Evolutionary conservation across 2,113 vertebrate genomes (phyloP), one percentile per base, ranked within the genome.

Genomic region (Arenaria interpres): DNA sequence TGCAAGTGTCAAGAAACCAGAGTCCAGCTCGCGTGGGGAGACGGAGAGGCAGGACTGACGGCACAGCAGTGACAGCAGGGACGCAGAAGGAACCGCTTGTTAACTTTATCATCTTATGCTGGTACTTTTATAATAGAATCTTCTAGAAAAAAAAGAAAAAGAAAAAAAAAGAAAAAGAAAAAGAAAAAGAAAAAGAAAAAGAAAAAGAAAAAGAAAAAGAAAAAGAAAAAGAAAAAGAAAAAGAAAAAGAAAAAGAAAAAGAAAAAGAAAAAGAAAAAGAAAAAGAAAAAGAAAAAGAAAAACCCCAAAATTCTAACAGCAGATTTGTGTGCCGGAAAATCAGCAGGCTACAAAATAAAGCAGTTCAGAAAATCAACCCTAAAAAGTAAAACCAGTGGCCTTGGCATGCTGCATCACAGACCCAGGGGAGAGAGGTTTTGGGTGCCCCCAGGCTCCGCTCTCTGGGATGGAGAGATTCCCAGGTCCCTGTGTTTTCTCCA

Each of bases 1-100:
- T 14, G 18, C 23, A 19, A 51, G 37, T 0, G 2, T 8, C 54
- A 21, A n/a, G 54, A 54, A 81, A 30, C 24, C 69, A 9, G 2
- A 0, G 4, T 4, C 28, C 62, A 11, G 37, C 37, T 60, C 1
- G 0, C 5, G 20, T 0, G 1, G 12, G 64, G 37, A 50, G 57
- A 24, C 0, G 4, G 22, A 5, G 23, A 51, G 50, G 32, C 54
- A 6, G 18, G 32, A 32, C 25, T 8, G 50, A 7, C 0, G 4
- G 68, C 25, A 14, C 41, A 16, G 62, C 48, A 16, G 48, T 1
- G 2, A 3, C 28, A 2, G 33, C 1, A 4, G 15, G 14, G 20
- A 46, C 0, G 53, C 28, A 20, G 41, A 9, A 37, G 35, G 6
- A 46, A 53, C 11, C 2, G 0, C 32, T 50, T 18, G 1, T 24